These are phyloP conservation scores for Drosophila nasuta DNA, from an alignment of 1,140 invertebrate genomes.

Conservation along the genomic window DNA sequence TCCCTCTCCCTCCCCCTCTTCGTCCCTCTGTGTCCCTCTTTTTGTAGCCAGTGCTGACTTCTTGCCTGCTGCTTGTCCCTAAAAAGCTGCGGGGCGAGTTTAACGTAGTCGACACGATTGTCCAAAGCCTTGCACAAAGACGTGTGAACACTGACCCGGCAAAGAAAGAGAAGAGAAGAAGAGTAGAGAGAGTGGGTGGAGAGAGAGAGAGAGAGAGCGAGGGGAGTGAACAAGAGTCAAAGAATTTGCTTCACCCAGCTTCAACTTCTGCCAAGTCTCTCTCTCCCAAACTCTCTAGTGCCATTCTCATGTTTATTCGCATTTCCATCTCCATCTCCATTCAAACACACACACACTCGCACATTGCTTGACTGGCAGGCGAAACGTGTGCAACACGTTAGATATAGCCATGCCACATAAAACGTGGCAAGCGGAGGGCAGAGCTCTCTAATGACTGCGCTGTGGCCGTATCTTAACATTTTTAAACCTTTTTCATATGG, in stretches of 20 bases:
- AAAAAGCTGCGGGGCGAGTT: not conserved
- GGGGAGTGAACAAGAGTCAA: slow-evolving; percentile 5
- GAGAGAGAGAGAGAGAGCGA: not conserved
- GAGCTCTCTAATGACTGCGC: slow-evolving; percentile 64
- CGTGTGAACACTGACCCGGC: slow-evolving; percentile 38
- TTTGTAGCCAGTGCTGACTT: not conserved
- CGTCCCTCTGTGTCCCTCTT: not conserved
- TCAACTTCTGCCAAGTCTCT: not conserved
- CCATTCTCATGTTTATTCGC: slow-evolving; percentile 47
- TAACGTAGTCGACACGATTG: slow-evolving; percentile 38
- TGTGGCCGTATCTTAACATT: slow-evolving; percentile 49
- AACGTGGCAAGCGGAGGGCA: slow-evolving; percentile 4
- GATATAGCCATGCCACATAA: slow-evolving; percentile 14
- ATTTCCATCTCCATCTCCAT: slow-evolving; percentile 52
- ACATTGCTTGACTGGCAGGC: slow-evolving; percentile 42
- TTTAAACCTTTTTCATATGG: slow-evolving; percentile 45
- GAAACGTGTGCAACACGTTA: slow-evolving; percentile 79
- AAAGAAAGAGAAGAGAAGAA: slow-evolving; percentile 6
- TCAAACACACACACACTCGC: slow-evolving; percentile 17
- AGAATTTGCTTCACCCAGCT: slow-evolving; percentile 20
- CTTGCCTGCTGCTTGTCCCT: not conserved
- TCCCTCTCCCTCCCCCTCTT: not conserved
- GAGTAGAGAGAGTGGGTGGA: not conserved
- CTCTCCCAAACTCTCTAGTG: slow-evolving; percentile 16
- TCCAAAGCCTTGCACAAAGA: slow-evolving; percentile 47